Base-by-base conservation (phyloP, 2,888 invertebrate species). In the Cephus rjabovi region DNA sequence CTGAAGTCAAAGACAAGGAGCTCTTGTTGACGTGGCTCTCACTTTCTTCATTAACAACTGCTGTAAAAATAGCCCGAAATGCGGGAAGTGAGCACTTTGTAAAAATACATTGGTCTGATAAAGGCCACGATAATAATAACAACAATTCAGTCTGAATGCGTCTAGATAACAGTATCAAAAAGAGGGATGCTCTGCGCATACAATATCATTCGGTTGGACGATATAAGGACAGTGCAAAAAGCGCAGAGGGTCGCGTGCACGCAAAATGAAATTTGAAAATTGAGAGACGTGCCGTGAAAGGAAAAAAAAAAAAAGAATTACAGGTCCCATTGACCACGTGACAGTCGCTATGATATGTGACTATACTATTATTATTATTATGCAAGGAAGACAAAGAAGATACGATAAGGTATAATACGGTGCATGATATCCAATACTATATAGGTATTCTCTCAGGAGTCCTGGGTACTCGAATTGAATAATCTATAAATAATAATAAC, bases 301-400 rank as follows among this genome's bases (percentile, higher is more conserved):
- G 15, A 15, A 74, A 15, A 69, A 81, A 69, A 30, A 56, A 76
- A 73, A 69, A 75, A 33, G 74, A 40, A 34, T 68, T 68, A 73
- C 56, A 34, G 33, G 69, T 80, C 56, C 74, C 76, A 70, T 74
- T 69, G 12, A 80, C 31, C 34, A 78, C 69, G 76, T 74, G 34
- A 81, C 40, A 40, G 15, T 40, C 40, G 40, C 40, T 40, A 40
- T 40, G 40, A 40, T 40, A 40, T 15, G 40, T 40, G 40, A 40
- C 15, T 40, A 40, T 23, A 6, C 40, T 40, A 40, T 40, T 40
- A 40, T 35, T 35, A 35, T 40, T 40, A 56, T 56, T 56, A 56
- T 56, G 9, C 23, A 9, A 77, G 79, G 40, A 78, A 82, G 11
- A 79, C 74, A 75, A 75, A 74, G 34, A 77, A 79, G 30, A 77